These are phyloP conservation scores for Sinella curviseta DNA, from an alignment of 1,140 invertebrate species.

Conservation along the genomic window DNA sequence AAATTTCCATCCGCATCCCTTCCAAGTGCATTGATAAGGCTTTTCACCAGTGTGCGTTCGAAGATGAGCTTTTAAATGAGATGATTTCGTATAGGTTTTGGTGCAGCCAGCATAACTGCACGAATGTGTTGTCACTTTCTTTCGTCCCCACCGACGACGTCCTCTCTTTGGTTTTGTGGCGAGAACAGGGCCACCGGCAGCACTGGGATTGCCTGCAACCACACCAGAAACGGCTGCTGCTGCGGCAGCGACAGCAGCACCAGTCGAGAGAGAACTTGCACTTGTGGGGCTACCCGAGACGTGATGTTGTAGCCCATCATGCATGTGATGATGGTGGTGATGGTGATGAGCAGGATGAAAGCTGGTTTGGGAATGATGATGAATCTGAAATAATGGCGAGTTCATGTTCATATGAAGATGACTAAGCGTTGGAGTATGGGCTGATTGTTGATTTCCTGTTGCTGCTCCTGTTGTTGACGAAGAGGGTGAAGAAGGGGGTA, in stretches of 20 bases:
- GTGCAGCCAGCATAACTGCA: constrained; percentile 71
- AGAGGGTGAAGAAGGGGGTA: constrained; percentile 33
- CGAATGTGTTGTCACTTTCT: constrained; percentile 60
- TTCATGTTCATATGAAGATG: constrained; percentile 23
- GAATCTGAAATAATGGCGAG: constrained; percentile 13
- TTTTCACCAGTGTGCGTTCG: constrained; percentile 64
- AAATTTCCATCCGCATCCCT: constrained; percentile 49
- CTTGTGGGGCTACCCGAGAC: constrained; percentile 4
- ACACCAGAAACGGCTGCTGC: neutral
- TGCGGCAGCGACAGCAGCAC: neutral
- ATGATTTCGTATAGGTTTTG: constrained; percentile 78
- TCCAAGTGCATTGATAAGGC: constrained; percentile 49
- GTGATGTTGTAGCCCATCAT: constrained; percentile 10
- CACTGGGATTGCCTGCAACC: neutral
- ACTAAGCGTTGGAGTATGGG: constrained; percentile 9
- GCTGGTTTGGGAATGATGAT: constrained; percentile 36
- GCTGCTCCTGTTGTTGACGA: constrained; percentile 12
- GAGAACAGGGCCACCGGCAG: neutral
- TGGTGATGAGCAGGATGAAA: constrained; percentile 28
- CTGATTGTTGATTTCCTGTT: constrained; percentile 24
- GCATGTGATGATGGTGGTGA: constrained; percentile 24
- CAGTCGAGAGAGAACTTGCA: neutral
- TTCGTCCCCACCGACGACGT: constrained; percentile 55
- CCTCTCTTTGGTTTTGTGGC: constrained; percentile 41
- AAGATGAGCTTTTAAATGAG: constrained; percentile 75